phyloP scores from a whole-genome alignment of 2,797 vertebrate species.

The Pangasius sanitwongsei region DNA sequence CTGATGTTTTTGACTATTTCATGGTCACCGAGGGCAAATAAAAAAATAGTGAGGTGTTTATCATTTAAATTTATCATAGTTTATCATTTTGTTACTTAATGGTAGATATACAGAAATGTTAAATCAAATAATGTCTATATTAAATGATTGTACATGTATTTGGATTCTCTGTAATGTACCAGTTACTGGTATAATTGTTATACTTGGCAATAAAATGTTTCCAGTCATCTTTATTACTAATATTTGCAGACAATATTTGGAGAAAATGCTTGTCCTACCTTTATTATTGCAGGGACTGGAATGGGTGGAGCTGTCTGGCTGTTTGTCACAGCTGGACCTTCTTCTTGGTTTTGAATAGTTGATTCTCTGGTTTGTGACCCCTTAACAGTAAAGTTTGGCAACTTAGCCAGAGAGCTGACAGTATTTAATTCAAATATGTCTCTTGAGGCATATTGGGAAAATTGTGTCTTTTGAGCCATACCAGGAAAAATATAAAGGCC shows the following conservation, averaged over 20 bases:
- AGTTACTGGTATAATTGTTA: not conserved
- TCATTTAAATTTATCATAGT: not conserved
- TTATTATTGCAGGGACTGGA: conserved; percentile 79
- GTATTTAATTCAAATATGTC: not conserved
- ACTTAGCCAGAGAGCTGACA: not conserved
- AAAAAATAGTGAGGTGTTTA: not conserved
- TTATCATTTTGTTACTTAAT: not conserved
- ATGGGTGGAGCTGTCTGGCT: conserved; percentile 73
- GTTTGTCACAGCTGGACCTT: conserved; percentile 72
- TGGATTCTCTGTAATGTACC: not conserved
- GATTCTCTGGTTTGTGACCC: conserved; percentile 73
- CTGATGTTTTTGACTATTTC: conserved; percentile 85
- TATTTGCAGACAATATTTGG: conserved; percentile 2
- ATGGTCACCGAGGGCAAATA: not conserved
- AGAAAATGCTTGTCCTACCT: conserved; percentile 74
- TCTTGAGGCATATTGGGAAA: not conserved
- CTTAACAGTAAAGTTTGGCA: conserved; percentile 53
- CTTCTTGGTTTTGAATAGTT: conserved; percentile 73
- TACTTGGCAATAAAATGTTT: not conserved
- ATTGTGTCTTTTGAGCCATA: not conserved
- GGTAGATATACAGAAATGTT: not conserved
- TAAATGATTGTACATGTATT: not conserved
- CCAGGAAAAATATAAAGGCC: not conserved
- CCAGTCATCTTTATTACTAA: no score
- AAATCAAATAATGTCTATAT: not conserved